These are phyloP conservation scores for Chalcis sispes DNA, from an alignment of 2,888 invertebrate genomes.

Conservation along the genomic window DNA sequence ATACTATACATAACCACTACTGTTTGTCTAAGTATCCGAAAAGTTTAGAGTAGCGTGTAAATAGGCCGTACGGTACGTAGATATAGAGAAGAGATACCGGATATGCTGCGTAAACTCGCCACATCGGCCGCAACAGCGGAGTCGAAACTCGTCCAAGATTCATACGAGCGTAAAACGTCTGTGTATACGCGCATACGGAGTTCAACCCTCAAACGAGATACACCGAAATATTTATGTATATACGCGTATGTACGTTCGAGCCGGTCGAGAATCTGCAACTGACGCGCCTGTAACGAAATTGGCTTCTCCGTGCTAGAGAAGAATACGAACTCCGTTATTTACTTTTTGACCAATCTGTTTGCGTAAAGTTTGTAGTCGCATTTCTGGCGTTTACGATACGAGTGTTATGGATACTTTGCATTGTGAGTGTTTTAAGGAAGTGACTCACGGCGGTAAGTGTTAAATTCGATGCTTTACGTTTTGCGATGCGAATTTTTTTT, in stretches of 20 bases:
- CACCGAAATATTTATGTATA: neutral
- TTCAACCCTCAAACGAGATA: too few species aligned
- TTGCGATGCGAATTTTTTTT: too few species aligned
- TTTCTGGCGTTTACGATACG: too few species aligned
- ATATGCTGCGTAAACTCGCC: too few species aligned
- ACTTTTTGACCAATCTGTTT: too few species aligned
- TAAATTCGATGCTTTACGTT: too few species aligned
- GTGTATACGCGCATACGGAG: too few species aligned
- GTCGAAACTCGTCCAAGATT: slow-evolving; percentile 28
- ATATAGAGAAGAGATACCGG: too few species aligned
- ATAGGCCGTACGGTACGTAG: neutral
- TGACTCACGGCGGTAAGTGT: too few species aligned
- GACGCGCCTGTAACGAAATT: slow-evolving; percentile 42
- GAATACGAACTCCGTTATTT: slow-evolving; percentile 17
- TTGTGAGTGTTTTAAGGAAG: too few species aligned
- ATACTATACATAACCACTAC: slow-evolving; percentile 13
- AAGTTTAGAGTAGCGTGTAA: slow-evolving; percentile 17
- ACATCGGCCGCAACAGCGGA: neutral
- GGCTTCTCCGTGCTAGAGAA: slow-evolving; percentile 35
- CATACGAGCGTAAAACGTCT: slow-evolving; percentile 25
- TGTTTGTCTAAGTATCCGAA: slow-evolving; percentile 20
- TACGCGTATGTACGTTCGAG: neutral
- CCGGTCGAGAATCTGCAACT: neutral
- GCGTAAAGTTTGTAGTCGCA: too few species aligned
- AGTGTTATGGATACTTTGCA: too few species aligned